Evolutionary conservation across 1,140 invertebrate genomes (phyloP), one percentile per base, ranked within the genome.

Genomic region (Acromyrmex heyeri): DNA sequence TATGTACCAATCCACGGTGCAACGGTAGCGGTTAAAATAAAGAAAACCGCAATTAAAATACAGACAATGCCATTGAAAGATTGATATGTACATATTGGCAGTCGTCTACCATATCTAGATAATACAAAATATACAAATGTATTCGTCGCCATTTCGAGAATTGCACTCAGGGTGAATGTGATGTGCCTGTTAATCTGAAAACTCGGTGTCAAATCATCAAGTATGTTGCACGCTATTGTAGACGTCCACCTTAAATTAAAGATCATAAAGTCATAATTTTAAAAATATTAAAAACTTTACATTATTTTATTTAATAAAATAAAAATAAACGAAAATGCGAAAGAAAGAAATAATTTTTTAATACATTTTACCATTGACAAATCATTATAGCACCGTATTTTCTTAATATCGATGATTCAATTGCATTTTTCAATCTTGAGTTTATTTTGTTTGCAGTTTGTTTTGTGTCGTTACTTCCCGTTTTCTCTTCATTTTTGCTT

Each of bases 121-220:
- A 95, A 69, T 62, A 94, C 24, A 48, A 95, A 91, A 61, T 93
- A 95, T 16, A 90, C 75, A n/a, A 95, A 81, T 6, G 92, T 67
- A 59, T 93, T 94, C 24, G 92, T 88, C 6, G 85, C 86, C 12
- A 95, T 76, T 78, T 95, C 95, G 34, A 94, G 79, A 1, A 70
- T 86, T 16, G 91, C 94, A 34, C 93, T 91, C 7, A 95, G 81
- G 0, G 93, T 91, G 59, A 95, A 94, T 59, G 92, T 94, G 1
- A 94, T 55, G 73, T 95, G 94, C 12, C 93, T 90, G 48, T 95
- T 92, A n/a, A 88, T n/a, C 7, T 85, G 87, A 27, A 95, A 78
- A 69, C 82, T 90, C 6, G 94, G 93, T 0, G 92, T 73, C 6
- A 93, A 73, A 65, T 87, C 90, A 24, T 88, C 87, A 27, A 95